A percentile compares a stretch with the other conserved stretches of the same genome.
Conservation (phyloP, 2,888 invertebrate genomes). For the Amphipyra tragopoginis region DNA sequence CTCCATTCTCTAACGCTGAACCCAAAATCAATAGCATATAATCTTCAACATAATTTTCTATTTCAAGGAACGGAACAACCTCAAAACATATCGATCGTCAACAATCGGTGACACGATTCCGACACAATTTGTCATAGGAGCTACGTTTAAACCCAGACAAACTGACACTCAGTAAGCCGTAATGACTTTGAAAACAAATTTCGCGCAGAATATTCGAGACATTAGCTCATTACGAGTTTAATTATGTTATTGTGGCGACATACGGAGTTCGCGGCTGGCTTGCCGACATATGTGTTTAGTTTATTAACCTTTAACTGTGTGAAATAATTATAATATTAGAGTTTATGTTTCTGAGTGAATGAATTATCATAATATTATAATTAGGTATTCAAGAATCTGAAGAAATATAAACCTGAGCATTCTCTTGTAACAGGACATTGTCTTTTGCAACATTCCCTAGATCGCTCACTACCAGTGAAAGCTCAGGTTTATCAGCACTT, state of each 20-base stretch:
- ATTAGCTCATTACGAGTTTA: slow-evolving; percentile 58
- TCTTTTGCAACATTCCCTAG: too few relatives aligned
- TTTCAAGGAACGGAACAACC: slow-evolving; percentile 13
- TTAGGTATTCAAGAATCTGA: neutral
- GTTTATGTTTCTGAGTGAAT: neutral
- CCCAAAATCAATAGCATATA: neutral
- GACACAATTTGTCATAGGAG: slow-evolving; percentile 57
- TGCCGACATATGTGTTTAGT: neutral
- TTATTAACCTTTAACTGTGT: slow-evolving; percentile 8
- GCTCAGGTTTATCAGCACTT: too few relatives aligned
- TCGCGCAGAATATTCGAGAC: slow-evolving; percentile 57
- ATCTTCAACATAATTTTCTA: slow-evolving; percentile 10
- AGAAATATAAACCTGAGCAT: too few relatives aligned
- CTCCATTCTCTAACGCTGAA: neutral
- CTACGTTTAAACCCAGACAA: slow-evolving; percentile 50
- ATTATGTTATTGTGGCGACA: slow-evolving; percentile 58
- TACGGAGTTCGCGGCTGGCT: slow-evolving; percentile 16
- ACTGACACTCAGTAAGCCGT: slow-evolving; percentile 54
- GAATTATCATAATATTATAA: neutral
- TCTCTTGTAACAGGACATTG: too few relatives aligned
- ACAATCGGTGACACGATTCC: slow-evolving; percentile 51
- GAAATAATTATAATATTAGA: slow-evolving; percentile 8
- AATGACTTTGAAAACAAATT: slow-evolving; percentile 59
- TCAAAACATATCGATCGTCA: slow-evolving; percentile 44
- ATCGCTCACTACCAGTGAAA: too few relatives aligned